Percentiles rank a stretch among this genome's conserved stretches.
Conservation (phyloP, 2,888 invertebrate genomes). For the Parasteatoda lunata region DNA sequence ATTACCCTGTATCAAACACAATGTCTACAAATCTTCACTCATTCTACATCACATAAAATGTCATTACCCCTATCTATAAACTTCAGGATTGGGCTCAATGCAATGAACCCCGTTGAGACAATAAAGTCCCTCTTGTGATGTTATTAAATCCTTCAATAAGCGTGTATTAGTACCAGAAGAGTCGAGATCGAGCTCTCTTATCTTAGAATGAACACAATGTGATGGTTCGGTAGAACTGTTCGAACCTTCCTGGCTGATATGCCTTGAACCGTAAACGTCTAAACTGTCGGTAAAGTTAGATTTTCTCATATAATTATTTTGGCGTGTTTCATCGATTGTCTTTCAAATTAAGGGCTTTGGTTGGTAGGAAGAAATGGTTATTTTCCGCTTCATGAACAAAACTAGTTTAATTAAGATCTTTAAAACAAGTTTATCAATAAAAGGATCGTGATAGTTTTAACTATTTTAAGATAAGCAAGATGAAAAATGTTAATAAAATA, state of each 20-base stretch:
- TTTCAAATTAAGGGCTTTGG: not conserved
- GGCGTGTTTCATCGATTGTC: not conserved
- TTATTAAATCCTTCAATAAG: slow-evolving; percentile 64
- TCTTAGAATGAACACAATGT: slow-evolving; percentile 33
- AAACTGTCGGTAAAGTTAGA: not conserved
- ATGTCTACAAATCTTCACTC: slow-evolving; percentile 10
- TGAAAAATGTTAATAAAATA: too few species aligned
- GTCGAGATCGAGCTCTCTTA: slow-evolving; percentile 39
- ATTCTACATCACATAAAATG: slow-evolving; percentile 46
- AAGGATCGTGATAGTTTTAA: too few species aligned
- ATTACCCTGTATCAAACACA: too few species aligned
- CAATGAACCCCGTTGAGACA: slow-evolving; percentile 32
- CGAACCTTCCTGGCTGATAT: slow-evolving; percentile 10
- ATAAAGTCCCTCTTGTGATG: slow-evolving; percentile 55
- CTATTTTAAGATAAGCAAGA: too few species aligned
- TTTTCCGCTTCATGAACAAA: not conserved
- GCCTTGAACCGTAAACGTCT: slow-evolving; percentile 4
- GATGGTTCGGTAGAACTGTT: slow-evolving; percentile 34
- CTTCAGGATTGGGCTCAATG: slow-evolving; percentile 26
- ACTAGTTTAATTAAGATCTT: not conserved
- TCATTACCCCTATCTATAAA: slow-evolving; percentile 60
- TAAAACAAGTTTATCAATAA: too few species aligned
- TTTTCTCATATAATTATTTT: not conserved
- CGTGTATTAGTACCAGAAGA: slow-evolving; percentile 49
- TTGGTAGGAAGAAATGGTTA: not conserved